Percentiles rank a stretch among this genome's conserved stretches.
phyloP scores from a whole-genome alignment of 2,888 invertebrate genomes.

The Ichneumoninae sp. region DNA sequence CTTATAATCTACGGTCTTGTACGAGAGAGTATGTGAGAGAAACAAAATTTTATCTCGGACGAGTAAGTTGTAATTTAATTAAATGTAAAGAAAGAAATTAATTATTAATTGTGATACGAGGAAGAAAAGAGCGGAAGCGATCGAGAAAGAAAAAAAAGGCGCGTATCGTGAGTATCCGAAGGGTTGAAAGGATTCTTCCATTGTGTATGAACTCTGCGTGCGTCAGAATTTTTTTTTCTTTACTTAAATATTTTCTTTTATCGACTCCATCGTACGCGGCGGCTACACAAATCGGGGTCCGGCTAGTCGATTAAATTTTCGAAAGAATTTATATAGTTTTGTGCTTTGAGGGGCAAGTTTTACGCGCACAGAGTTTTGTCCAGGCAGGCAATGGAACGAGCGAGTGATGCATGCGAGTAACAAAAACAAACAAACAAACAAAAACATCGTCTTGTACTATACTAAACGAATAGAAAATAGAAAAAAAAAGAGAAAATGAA shows the following conservation, averaged over 20 bases:
- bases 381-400: slow-evolving; percentile 30
- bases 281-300: slow-evolving; percentile 12
- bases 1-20: slow-evolving; percentile 79
- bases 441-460: slow-evolving; percentile 58
- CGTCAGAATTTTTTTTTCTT: not conserved
- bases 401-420: slow-evolving; percentile 24
- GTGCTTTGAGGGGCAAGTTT: not conserved
- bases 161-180: slow-evolving; percentile 17
- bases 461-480: slow-evolving; percentile 35
- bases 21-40: slow-evolving; percentile 67
- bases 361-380: slow-evolving; percentile 23
- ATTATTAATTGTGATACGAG: slow-evolving; percentile 78
- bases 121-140: slow-evolving; percentile 29
- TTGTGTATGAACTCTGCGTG: slow-evolving; percentile 47
- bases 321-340: slow-evolving; percentile 18
- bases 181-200: slow-evolving; percentile 64
- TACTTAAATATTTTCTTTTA: slow-evolving; percentile 48
- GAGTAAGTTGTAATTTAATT: slow-evolving; percentile 65
- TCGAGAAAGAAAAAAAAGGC: slow-evolving; percentile 32
- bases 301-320: slow-evolving; percentile 48
- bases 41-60: slow-evolving; percentile 75
- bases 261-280: slow-evolving; percentile 42
- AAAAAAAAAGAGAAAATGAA: slow-evolving; percentile 1
- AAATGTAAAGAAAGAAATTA: slow-evolving; percentile 67
- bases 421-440: slow-evolving; percentile 23